These are phyloP conservation scores for Rousettus madagascariensis DNA, from an alignment of 2,797 vertebrate genomes.

Conservation along the genomic window DNA sequence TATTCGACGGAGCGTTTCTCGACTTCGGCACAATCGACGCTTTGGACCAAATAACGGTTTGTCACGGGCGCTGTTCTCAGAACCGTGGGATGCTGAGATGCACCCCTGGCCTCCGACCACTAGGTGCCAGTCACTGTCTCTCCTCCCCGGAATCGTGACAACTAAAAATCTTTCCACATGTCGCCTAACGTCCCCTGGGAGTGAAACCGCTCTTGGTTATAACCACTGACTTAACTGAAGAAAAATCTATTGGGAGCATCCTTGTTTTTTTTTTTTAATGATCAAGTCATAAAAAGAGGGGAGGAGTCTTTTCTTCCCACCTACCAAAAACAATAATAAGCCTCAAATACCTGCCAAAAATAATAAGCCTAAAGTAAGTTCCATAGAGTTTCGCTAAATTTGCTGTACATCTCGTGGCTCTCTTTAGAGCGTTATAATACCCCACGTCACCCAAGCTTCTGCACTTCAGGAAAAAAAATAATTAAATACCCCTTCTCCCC, in stretches of 20 bases:
- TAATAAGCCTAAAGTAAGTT: background rate
- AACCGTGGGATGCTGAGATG: fast-evolving
- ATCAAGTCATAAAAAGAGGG: background rate
- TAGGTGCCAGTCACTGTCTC: background rate
- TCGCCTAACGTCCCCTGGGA: fast-evolving
- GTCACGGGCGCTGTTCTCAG: fast-evolving
- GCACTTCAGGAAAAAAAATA: background rate
- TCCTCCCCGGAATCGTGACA: background rate
- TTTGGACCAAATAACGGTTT: background rate
- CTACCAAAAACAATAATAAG: background rate
- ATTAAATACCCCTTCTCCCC: background rate
- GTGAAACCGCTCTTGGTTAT: background rate
- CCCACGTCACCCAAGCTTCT: background rate
- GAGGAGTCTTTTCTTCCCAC: background rate
- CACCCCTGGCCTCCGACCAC: background rate
- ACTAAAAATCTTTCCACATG: background rate
- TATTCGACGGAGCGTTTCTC: background rate
- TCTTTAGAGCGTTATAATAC: background rate
- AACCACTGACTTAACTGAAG: background rate
- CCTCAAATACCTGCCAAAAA: background rate
- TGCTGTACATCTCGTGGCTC: background rate
- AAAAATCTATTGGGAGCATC: too few species aligned
- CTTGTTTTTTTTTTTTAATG: background rate
- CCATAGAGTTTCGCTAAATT: background rate
- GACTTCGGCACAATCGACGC: fast-evolving